phyloP scores from a whole-genome alignment of 2,797 vertebrate species.

The Neosilurus mollespiculum region DNA sequence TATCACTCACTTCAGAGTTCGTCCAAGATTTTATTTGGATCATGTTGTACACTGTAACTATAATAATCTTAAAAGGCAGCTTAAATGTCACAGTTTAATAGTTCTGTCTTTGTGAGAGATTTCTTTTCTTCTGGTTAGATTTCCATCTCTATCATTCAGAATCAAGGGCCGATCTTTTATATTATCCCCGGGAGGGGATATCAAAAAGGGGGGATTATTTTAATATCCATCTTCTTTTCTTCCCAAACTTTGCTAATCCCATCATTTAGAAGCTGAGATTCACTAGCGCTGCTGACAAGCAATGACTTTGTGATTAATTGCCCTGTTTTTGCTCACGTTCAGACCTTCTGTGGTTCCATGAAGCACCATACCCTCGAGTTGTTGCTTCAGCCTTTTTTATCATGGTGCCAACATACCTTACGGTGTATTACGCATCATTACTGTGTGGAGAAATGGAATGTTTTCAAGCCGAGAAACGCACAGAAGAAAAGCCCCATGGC shows the following conservation, averaged over 20 bases:
- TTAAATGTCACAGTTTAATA: background rate
- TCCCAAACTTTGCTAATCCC: background rate
- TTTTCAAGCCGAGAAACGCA: constrained; percentile 16
- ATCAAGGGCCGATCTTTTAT: background rate
- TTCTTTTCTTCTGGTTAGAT: background rate
- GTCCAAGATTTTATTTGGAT: background rate
- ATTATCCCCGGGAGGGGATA: no score
- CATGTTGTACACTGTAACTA: background rate
- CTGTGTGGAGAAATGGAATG: constrained; percentile 7
- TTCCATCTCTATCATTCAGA: background rate
- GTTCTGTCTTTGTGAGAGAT: background rate
- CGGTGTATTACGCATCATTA: background rate
- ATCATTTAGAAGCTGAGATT: background rate
- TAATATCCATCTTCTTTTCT: background rate
- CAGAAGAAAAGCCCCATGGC: constrained; percentile 15
- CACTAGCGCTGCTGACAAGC: background rate
- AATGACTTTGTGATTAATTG: background rate
- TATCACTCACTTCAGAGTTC: background rate
- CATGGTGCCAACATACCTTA: constrained; percentile 10
- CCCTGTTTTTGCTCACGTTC: background rate
- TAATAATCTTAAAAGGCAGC: background rate
- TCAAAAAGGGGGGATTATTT: background rate
- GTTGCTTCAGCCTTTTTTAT: background rate
- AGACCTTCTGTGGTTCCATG: background rate
- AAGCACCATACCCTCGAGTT: background rate